Evolutionary conservation across 2,113 vertebrate genomes (phyloP), one percentile per base, ranked within the genome.

Genomic region (Fregata magnificens): DNA sequence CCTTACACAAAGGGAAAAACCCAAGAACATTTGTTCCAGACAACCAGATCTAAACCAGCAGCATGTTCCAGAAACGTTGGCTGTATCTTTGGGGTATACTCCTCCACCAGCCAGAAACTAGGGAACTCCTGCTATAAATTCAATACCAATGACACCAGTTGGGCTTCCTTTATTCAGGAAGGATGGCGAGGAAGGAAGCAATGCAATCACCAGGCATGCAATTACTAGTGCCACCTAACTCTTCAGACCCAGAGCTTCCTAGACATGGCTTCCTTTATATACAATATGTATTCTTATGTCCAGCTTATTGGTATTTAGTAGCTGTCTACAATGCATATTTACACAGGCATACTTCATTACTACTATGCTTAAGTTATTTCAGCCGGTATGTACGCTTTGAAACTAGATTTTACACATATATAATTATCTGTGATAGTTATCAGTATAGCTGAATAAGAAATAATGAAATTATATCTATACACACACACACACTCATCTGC

Each of bases 61-160:
- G n/a, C 32, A 15, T 13, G 11, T 67, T 44, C 36, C 65, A 65
- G 73, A 81, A 81, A 70, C 53, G 26, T 6, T 74, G 25, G 18
- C 49, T 42, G 9, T n/a, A 16, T 34, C 55, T 69, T 73, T n/a
- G 53, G 49, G 14, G 24, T 42, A 79, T 74, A 50, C 5, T 26
- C 21, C 34, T 73, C 21, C 25, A 42, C 49, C 34, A 74, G 42
- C 25, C 49, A 52, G 58, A 28, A 91, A 21, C 28, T 44, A 62
- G 32, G 17, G 15, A 83, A 34, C 20, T 26, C 20, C 45, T 82
- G 22, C 71, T 49, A 9, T 38, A 78, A 67, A n/a, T 28, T 73
- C 25, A 40, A 14, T 69, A 52, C 13, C 36, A 73, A 56, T 0
- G 0, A 25, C 15, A 38, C 15, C 36, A 32, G 34, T 7, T 20